Evolutionary conservation across 2,113 vertebrate genomes (phyloP).

Genomic region (Mixornis gularis): DNA sequence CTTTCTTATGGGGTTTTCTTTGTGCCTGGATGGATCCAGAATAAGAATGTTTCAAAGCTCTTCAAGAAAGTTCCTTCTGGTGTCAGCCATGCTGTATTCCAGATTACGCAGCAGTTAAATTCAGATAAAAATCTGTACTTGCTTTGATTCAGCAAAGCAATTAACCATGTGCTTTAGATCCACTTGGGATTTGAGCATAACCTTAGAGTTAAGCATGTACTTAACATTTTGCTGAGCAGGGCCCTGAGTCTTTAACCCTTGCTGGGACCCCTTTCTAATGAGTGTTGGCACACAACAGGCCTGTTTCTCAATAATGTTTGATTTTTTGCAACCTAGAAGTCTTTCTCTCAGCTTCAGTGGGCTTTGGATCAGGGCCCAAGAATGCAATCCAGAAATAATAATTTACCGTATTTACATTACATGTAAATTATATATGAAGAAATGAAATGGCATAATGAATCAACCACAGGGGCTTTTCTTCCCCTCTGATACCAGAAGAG

Average conservation of each 20-base stretch:
- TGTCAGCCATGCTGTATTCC: neutral
- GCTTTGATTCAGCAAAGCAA: constrained; percentile 55
- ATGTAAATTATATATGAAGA: constrained; percentile 57
- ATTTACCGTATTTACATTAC: constrained; percentile 47
- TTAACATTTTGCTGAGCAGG: constrained; percentile 57
- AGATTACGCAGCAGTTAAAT: constrained; percentile 22
- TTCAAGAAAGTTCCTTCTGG: neutral
- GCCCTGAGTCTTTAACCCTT: constrained; percentile 54
- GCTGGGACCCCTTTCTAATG: constrained; percentile 31
- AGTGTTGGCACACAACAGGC: neutral
- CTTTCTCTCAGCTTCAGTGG: constrained; percentile 38
- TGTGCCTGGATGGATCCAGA: neutral
- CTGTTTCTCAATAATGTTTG: constrained; percentile 31
- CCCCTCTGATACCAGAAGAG: constrained; percentile 49
- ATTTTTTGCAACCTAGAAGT: constrained; percentile 32
- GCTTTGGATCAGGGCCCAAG: constrained; percentile 54
- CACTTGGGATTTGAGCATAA: constrained; percentile 55
- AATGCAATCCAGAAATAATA: constrained; percentile 62
- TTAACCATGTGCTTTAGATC: constrained; percentile 51
- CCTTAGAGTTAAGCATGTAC: constrained; percentile 57
- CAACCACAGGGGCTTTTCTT: constrained; percentile 58
- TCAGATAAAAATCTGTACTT: constrained; percentile 50
- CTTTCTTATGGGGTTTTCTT: neutral
- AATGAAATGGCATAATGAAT: constrained; percentile 67
- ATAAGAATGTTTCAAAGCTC: neutral